Evolutionary conservation across 2,888 invertebrate species (phyloP), one percentile per base, ranked within the genome.

Genomic region (Agrilus cyanescens): DNA sequence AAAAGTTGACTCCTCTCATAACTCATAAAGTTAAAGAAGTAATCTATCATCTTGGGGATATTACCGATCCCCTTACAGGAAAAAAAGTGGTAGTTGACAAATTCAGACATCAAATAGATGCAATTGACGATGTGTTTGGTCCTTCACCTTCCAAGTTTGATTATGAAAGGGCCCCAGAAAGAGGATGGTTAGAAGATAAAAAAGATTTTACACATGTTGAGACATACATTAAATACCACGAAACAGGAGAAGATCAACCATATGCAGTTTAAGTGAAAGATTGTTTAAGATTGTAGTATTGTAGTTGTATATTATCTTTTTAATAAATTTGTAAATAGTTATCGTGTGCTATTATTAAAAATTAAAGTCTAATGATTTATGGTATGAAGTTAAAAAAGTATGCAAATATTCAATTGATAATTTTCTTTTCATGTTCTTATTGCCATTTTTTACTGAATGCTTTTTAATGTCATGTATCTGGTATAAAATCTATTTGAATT

Each of bases 51-150:
- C 68, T 82, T 53, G 91, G 91, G 52, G 87, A 91, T 66, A 70
- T 88, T 39, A 84, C 80, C n/a, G 88, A 89, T 66, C 91, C 91
- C 2, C 68, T 91, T 16, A 83, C 85, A 34, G 85, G 84, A 12
- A 86, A 85, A 60, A 82, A 83, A 64, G 80, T 84, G 32, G 79
- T 83, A 1, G 80, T 73, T 39, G 76, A 76, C 47, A 71, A 72
- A 57, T 90, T 83, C 59, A 78, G 89, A 57, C 85, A 87, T 46
- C 75, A 84, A 44, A 73, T 87, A 46, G 81, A 83, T 36, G 74
- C 71, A 55, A 70, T 75, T 41, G 75, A 72, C 50, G 69, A 81
- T 58, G 50, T 84, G 18, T 88, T 78, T 70, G 88, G 88, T 37
- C 76, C 78, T 65, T 68, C 74, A 0, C 64, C 76, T 3, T 73